Percentiles rank a stretch among this genome's conserved stretches.
These are phyloP conservation scores for Oenanthe oenanthe DNA, from an alignment of 2,113 vertebrate species.

Conservation along the genomic window DNA sequence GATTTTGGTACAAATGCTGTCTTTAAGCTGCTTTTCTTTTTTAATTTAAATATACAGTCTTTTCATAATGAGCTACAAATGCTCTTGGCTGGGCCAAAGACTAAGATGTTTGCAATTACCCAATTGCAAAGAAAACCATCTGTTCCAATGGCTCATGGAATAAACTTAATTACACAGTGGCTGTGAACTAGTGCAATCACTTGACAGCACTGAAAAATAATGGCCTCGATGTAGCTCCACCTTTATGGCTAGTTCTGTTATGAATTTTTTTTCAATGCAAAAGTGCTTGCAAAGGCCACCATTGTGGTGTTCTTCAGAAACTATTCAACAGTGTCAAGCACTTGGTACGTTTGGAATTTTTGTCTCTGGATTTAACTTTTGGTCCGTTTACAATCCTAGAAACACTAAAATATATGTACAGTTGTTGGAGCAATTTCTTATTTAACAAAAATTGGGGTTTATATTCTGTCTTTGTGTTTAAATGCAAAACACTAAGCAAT, in stretches of 20 bases:
- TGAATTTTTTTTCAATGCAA: neutral
- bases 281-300: neutral
- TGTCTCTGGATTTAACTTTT: slow-evolving; percentile 9
- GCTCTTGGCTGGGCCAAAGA: slow-evolving; percentile 2
- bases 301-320: neutral
- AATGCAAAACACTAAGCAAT: slow-evolving; percentile 1
- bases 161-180: slow-evolving; percentile 30
- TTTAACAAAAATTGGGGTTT: neutral
- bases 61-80: slow-evolving; percentile 6
- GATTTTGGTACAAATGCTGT: neutral
- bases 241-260: slow-evolving; percentile 23
- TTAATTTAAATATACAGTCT: neutral
- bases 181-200: slow-evolving; percentile 6
- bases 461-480: slow-evolving; percentile 21
- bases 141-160: slow-evolving; percentile 36
- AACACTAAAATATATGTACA: neutral
- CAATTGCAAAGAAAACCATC: slow-evolving; percentile 24
- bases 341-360: neutral
- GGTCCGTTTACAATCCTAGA: neutral
- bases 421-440: neutral
- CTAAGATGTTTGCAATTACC: neutral
- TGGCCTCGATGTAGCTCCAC: slow-evolving; percentile 35
- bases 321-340: neutral
- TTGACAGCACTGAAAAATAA: slow-evolving; percentile 3
- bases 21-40: neutral